Evolutionary conservation across 2,888 invertebrate species (phyloP).

Genomic region (Drosophila formosana): DNA sequence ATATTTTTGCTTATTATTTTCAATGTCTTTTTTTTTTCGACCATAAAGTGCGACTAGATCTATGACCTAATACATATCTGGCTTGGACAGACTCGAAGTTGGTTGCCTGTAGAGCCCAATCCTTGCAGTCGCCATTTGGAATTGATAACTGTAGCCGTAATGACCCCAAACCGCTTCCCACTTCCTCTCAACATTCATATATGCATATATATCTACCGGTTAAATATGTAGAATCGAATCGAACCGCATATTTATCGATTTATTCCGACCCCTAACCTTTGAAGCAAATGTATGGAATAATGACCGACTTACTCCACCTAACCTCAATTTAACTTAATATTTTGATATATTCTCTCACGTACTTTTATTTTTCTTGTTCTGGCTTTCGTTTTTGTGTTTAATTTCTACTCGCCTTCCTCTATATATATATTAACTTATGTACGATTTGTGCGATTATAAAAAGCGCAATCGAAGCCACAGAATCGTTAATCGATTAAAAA

Average conservation of each 20-base stretch:
- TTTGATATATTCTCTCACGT: conserved; percentile 29
- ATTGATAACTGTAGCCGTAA: conserved; percentile 1
- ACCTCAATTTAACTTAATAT: conserved; percentile 29
- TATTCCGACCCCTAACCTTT: neutral
- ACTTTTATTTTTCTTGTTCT: conserved; percentile 39
- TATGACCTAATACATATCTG: neutral
- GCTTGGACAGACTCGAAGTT: neutral
- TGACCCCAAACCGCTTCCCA: conserved; percentile 11
- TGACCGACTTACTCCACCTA: conserved; percentile 6
- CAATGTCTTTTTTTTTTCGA: conserved; percentile 5
- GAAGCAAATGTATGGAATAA: conserved; percentile 1
- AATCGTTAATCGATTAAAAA: conserved; percentile 52
- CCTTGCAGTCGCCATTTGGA: conserved; percentile 2
- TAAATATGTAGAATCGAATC: conserved; percentile 26
- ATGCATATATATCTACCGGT: conserved; percentile 6
- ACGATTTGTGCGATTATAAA: conserved; percentile 43
- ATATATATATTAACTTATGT: conserved; percentile 53
- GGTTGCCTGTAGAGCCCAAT: neutral
- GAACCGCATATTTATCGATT: conserved; percentile 13
- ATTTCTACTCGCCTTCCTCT: conserved; percentile 50
- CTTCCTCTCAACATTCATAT: neutral
- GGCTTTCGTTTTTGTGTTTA: conserved; percentile 36
- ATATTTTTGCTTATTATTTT: conserved; percentile 69
- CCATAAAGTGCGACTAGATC: neutral
- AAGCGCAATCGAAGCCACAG: conserved; percentile 33